A percentile compares a stretch with the other conserved stretches of the same genome.
phyloP scores from a whole-genome alignment of 2,113 vertebrate genomes.

The Vidua macroura region DNA sequence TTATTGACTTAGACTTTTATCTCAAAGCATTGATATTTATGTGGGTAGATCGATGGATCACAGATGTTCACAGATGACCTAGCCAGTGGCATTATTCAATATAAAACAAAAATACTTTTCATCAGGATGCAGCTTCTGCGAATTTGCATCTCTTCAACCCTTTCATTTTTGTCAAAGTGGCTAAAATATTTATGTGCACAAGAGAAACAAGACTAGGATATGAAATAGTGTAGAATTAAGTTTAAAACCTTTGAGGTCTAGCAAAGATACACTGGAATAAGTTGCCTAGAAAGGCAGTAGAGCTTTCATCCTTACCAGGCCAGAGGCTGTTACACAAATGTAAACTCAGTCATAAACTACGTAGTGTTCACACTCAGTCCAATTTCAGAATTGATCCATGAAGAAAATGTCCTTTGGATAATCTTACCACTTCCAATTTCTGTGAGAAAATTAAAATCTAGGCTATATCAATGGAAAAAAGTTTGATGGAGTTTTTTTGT shows the following conservation, averaged over 20 bases:
- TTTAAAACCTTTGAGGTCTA: not conserved
- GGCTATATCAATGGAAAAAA: not conserved
- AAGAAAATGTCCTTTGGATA: not conserved
- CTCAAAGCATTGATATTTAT: conserved; percentile 13
- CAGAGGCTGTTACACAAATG: not conserved
- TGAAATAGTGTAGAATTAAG: not conserved
- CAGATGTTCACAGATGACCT: conserved; percentile 26
- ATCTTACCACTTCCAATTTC: not conserved
- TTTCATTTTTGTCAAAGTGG: not conserved
- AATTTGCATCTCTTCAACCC: not conserved
- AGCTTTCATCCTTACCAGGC: not conserved
- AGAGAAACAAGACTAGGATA: not conserved
- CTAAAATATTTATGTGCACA: not conserved
- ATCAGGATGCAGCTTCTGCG: not conserved
- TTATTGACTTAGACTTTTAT: conserved; percentile 33
- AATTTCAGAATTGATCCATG: not conserved
- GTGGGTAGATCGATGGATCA: not conserved
- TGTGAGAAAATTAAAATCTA: not conserved
- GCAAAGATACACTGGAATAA: not conserved
- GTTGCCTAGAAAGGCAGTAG: not conserved
- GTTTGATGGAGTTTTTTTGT: accelerated
- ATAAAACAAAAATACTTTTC: conserved; percentile 7
- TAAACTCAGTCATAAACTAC: not conserved
- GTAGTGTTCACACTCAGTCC: not conserved
- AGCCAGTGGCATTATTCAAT: not conserved